These are phyloP conservation scores for Diglossa cyanea DNA, from an alignment of 2,797 vertebrate species.

Conservation along the genomic window DNA sequence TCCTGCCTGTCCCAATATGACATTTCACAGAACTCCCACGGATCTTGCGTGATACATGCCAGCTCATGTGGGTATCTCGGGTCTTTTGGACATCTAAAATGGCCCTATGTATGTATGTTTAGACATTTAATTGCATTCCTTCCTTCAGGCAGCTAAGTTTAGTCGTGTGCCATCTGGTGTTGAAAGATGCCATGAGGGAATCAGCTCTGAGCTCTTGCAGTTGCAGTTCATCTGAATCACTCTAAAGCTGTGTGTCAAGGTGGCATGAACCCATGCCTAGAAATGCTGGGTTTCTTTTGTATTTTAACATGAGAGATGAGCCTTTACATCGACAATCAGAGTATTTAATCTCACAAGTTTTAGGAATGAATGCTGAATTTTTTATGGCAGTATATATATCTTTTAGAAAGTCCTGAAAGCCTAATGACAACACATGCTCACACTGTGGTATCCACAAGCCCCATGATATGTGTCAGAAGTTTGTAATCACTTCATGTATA, in stretches of 20 bases:
- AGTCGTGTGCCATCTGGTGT: neutral
- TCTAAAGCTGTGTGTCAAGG: neutral
- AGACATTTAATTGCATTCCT: neutral
- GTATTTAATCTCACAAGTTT: neutral
- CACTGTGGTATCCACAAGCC: neutral
- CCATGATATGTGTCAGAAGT: neutral
- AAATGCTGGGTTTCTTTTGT: neutral
- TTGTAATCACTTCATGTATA: neutral
- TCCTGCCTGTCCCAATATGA: neutral
- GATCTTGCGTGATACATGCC: neutral
- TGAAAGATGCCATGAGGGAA: neutral
- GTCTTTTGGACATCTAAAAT: neutral
- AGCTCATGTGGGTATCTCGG: neutral
- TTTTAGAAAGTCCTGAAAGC: neutral
- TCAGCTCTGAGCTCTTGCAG: rapidly evolving
- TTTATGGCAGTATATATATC: neutral
- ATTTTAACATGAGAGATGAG: neutral
- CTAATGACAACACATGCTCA: neutral
- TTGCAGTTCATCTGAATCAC: neutral
- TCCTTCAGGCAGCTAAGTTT: neutral
- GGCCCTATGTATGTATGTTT: neutral
- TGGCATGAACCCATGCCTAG: rapidly evolving
- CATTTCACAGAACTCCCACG: neutral
- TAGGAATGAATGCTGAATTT: neutral
- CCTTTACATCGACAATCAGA: neutral